phyloP scores from a whole-genome alignment of 2,888 invertebrate species.

The Chymomyza caudatula region DNA sequence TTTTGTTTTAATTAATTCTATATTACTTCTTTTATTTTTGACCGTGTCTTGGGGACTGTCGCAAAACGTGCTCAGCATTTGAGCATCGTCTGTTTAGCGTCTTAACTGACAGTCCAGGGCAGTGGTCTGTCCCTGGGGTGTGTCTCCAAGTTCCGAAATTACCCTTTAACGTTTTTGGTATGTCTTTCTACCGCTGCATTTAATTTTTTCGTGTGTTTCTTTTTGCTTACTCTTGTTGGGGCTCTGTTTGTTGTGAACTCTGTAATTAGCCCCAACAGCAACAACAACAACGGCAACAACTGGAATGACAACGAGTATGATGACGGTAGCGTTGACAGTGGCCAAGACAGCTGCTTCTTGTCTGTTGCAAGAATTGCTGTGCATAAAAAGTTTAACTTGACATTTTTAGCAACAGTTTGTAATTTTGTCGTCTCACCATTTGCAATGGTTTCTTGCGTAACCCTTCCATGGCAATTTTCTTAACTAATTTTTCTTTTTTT shows the following conservation, averaged over 20 bases:
- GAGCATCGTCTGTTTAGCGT: slow-evolving; percentile 52
- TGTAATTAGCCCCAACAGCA: slow-evolving; percentile 66
- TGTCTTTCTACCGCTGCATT: slow-evolving; percentile 44
- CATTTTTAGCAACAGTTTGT: slow-evolving; percentile 69
- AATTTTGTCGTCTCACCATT: slow-evolving; percentile 48
- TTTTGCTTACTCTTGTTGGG: slow-evolving; percentile 24
- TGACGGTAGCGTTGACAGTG: slow-evolving; percentile 13
- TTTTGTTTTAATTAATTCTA: slow-evolving; percentile 66
- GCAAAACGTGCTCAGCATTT: slow-evolving; percentile 56
- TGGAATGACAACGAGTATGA: too few relatives aligned
- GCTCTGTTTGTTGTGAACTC: slow-evolving; percentile 51
- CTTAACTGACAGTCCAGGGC: slow-evolving; percentile 36
- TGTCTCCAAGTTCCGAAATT: slow-evolving; percentile 17
- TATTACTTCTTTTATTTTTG: slow-evolving; percentile 20
- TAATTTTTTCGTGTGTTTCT: slow-evolving; percentile 48
- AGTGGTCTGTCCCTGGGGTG: slow-evolving; percentile 10
- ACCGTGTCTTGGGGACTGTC: background rate
- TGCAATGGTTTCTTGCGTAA: slow-evolving; percentile 19
- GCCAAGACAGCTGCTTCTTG: slow-evolving; percentile 51
- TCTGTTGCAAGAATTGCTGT: slow-evolving; percentile 43
- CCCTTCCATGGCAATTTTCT: slow-evolving; percentile 30
- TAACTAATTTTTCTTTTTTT: slow-evolving; percentile 45
- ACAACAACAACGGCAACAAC: too few relatives aligned
- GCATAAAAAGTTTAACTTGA: slow-evolving; percentile 68
- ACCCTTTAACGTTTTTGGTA: background rate